Evolutionary conservation across 2,113 vertebrate genomes (phyloP).

Genomic region (Alaudala cheleensis): DNA sequence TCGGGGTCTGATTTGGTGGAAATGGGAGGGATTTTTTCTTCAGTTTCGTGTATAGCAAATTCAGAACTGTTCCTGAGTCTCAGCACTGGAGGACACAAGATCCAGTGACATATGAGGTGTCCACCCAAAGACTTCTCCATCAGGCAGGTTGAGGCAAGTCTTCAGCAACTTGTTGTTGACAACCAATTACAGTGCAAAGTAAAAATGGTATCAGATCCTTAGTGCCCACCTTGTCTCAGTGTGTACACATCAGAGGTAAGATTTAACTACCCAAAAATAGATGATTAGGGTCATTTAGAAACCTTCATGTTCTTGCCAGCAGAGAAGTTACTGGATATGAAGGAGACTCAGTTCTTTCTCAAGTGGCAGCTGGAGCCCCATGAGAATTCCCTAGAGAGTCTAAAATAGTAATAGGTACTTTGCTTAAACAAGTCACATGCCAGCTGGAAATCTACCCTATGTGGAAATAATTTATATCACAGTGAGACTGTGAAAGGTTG

Average conservation of each 20-base stretch:
- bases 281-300: background rate
- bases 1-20: background rate
- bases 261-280: background rate
- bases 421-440: background rate
- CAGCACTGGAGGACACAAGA: background rate
- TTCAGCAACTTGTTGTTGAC: background rate
- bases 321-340: background rate
- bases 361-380: background rate
- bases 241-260: background rate
- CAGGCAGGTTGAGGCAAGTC: background rate
- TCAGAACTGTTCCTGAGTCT: background rate
- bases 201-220: background rate
- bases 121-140: background rate
- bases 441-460: background rate
- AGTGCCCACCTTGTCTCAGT: background rate
- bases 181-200: background rate
- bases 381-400: background rate
- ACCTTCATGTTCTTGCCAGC: background rate
- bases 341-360: background rate
- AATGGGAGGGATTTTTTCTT: background rate
- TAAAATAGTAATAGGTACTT: background rate
- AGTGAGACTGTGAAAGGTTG: background rate
- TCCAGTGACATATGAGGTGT: background rate
- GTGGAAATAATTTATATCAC: background rate
- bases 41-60: background rate